Evolutionary conservation across 2,797 vertebrate genomes (phyloP).

Genomic region (Heterohyrax brucei): DNA sequence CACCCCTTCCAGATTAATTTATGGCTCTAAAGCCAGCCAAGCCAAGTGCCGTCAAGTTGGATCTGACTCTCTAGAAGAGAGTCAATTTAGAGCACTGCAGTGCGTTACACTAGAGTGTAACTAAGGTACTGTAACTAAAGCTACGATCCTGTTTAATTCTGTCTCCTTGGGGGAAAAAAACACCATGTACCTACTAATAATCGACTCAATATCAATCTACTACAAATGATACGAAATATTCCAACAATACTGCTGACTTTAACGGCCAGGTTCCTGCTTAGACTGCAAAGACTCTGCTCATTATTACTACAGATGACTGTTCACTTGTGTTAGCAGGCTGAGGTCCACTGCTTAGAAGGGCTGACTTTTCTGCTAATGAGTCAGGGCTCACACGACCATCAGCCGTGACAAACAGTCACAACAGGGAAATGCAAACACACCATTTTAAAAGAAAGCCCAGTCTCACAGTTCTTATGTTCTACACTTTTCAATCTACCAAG

Average conservation of each 20-base stretch:
- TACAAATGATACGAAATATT: neutral
- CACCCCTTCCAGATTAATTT: neutral
- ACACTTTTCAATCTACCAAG: constrained; percentile 50
- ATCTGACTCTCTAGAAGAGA: neutral
- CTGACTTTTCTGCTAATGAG: constrained; percentile 65
- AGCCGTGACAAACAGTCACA: neutral
- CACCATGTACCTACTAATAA: constrained; percentile 3
- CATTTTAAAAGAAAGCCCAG: constrained; percentile 4
- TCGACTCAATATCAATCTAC: neutral
- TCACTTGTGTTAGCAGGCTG: neutral
- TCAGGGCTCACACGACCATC: neutral
- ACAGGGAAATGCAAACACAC: neutral
- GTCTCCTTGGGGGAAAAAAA: constrained; percentile 4
- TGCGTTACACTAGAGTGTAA: neutral
- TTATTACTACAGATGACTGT: neutral
- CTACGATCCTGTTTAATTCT: neutral
- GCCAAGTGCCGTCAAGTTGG: no score
- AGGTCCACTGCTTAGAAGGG: neutral
- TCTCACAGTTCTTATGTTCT: constrained; percentile 23
- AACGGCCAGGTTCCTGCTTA: neutral
- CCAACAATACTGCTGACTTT: neutral
- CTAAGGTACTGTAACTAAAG: neutral
- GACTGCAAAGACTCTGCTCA: neutral
- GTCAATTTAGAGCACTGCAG: neutral
- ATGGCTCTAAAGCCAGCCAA: neutral